Evolutionary conservation across 2,113 vertebrate genomes (phyloP), one percentile per base, ranked within the genome.

Genomic region (Lampris incognitus): DNA sequence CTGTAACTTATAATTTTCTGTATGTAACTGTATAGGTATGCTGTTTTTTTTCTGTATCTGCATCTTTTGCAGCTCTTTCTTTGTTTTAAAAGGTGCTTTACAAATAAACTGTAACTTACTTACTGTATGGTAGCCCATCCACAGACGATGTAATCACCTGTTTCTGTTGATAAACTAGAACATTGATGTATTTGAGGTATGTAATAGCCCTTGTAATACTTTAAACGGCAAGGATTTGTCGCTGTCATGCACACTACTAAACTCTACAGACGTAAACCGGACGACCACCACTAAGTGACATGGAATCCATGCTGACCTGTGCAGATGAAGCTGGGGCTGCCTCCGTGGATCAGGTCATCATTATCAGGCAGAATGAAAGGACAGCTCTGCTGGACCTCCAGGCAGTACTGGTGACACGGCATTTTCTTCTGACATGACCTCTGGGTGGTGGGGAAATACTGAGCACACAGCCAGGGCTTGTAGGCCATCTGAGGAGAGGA

Each of bases 311-410:
- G n/a, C 37, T 39, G 7, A 99, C 98, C 97, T 97, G 98, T 97
- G 91, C 98, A 99, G 95, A 99, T 97, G 95, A 99, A 99, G 92
- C 98, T 99, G 92, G 97, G 98, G 92, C 97, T 96, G 92, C 98
- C 98, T 81, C 98, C 98, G 24, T 99, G 97, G 93, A 99, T 96
- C 88, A 99, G 95, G 92, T 99, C 98, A 50, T 99, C 97, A 3
- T 98, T 99, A 91, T 99, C 98, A 66, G 98, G 98, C 94, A 99
- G 92, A 92, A 99, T 98, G 94, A 98, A 99, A 8, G 98, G 98
- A 91, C 98, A 99, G 93, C 96, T 95, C 82, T 97, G 98, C 95
- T 99, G 97, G 92, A 99, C 98, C 93, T 99, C 97, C 94, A 97
- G 94, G 95, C 98, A 99, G 95, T 98, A 98, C 94, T 97, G 96